Evolutionary conservation across 1,140 invertebrate species (phyloP).

Genomic region (Andrena cerasifolii): DNA sequence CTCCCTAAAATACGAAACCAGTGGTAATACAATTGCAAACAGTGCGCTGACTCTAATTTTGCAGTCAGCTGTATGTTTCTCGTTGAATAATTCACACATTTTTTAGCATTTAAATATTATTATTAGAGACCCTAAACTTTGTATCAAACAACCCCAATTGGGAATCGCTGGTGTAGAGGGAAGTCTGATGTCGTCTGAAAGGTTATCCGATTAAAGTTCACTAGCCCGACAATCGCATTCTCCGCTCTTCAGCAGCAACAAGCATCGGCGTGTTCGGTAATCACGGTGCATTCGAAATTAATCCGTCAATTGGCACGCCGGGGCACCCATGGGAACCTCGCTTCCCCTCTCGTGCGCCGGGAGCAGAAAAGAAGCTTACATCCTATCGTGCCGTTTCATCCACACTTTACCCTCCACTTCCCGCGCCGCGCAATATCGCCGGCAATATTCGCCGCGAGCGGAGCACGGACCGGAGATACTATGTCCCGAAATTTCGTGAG

Average conservation of each 20-base stretch:
- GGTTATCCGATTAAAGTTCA: constrained; percentile 4
- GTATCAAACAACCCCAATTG: no score
- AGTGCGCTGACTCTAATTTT: no score
- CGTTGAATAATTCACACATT: no score
- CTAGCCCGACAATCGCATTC: not conserved
- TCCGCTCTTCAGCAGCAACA: not conserved
- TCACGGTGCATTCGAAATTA: constrained; percentile 27
- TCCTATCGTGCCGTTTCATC: constrained; percentile 31
- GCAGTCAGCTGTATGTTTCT: no score
- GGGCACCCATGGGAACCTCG: not conserved
- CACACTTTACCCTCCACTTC: not conserved
- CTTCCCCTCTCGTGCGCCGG: not conserved
- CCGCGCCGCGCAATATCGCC: not conserved
- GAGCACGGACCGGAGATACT: not conserved
- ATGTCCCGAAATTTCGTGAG: constrained; percentile 29
- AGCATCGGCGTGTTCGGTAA: not conserved
- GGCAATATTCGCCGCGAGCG: constrained; percentile 10
- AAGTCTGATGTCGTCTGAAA: no score
- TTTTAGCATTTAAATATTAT: no score
- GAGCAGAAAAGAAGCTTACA: constrained; percentile 42
- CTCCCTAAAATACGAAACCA: no score
- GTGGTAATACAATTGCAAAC: no score
- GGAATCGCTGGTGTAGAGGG: no score
- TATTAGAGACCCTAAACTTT: no score
- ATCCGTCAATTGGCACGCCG: constrained; percentile 20